Base-by-base conservation (phyloP, 1,140 invertebrate species). In the Drosophila ironensis region DNA sequence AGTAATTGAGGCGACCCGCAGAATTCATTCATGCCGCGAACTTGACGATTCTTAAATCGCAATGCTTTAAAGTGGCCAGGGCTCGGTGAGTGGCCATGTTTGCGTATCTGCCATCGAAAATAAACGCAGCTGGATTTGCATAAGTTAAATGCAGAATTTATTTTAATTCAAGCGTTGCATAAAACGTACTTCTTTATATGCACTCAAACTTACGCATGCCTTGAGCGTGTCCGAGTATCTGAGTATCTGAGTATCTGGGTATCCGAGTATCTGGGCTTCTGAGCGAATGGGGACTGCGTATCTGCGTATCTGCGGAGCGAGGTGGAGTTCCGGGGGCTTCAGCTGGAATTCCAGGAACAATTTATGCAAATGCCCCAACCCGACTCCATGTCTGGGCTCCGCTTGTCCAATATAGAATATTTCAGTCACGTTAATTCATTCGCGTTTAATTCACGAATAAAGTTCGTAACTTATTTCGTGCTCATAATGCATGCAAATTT, bases 341-440 rank as follows among this genome's bases (percentile, higher is more conserved):
- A 63, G 59, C 56, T 63, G 56, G 59, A 63, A 63, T 61, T 56
- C 57, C 59, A 57, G 51, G 42, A 47, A 33, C 37, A 52, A 51
- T 76, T 82, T 81, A 81, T 81, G 77, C 77, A 82, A 82, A 84
- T 78, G 30, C 41, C 60, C 24, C 40, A 33, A 52, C 25, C 24
- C 48, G 48, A 27, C 42, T 54, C 37, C 19, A 12, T 22, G 38
- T 28, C 42, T 11, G 64, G 4, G 37, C 24, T 52, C 37, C 37
- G 53, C 38, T 25, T 9, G 50, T 38, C 60, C 63, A 78, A 82
- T 53, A 84, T 82, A 60, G 67, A 84, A 84, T 82, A 82, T 86
- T 84, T 84, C 52, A 84, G 80, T 84, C 80, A 86, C 80, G 78
- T 86, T 84, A 84, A 78, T 78, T 84, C 78, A 86, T 84, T 59